Evolutionary conservation across 2,888 invertebrate species (phyloP).

Genomic region (Pristionchus arcanus): DNA sequence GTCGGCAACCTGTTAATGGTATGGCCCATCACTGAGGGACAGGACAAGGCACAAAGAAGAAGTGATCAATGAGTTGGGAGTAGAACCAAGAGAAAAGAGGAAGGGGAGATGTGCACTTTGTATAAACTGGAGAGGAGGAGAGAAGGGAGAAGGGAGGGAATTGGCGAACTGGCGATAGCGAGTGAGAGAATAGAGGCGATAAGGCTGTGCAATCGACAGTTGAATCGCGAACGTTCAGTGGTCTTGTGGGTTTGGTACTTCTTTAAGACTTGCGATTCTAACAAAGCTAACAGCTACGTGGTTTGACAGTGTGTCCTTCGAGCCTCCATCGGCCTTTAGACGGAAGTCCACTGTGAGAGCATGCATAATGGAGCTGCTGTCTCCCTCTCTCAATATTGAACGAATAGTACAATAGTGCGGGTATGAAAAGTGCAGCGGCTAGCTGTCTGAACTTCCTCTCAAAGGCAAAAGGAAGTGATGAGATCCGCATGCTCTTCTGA

Average conservation of each 20-base stretch:
- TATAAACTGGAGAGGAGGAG: background rate
- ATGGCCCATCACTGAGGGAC: background rate
- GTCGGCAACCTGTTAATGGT: background rate
- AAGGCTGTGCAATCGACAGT: slow-evolving; percentile 8
- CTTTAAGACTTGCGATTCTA: no score
- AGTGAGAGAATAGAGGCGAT: background rate
- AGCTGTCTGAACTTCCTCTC: background rate
- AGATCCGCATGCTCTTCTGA: background rate
- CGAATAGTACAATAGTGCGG: slow-evolving; percentile 36
- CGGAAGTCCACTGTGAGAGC: background rate
- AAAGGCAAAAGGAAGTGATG: background rate
- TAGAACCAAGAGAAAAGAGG: background rate
- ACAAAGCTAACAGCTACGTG: no score
- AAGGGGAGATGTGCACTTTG: slow-evolving; percentile 19
- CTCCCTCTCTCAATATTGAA: background rate
- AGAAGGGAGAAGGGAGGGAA: slow-evolving; percentile 1
- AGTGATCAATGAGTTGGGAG: background rate
- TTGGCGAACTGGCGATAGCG: slow-evolving; percentile 5
- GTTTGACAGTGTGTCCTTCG: background rate
- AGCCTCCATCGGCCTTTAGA: no score
- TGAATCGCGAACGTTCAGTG: background rate
- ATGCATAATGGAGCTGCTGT: background rate
- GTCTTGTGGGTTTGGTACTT: no score
- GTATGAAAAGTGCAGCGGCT: background rate
- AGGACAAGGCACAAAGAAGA: background rate